Conservation (phyloP, 2,888 invertebrate genomes). For the Agrypnus murinus region DNA sequence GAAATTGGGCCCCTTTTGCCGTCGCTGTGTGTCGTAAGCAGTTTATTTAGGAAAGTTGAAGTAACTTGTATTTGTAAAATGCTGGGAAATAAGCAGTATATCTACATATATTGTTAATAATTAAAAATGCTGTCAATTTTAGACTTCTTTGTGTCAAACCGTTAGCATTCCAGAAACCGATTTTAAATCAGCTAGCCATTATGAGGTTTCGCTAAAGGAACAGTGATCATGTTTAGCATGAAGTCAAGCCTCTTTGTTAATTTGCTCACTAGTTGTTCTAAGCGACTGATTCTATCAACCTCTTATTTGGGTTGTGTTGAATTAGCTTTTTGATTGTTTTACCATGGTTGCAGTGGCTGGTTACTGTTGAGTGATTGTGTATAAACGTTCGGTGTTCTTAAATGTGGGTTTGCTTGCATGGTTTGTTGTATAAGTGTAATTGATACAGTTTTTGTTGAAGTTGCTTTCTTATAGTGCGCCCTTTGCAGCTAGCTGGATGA, state of each 20-base stretch:
- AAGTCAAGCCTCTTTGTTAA: not conserved
- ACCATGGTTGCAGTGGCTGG: not conserved
- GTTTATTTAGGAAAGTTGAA: too few species aligned
- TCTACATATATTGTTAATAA: too few species aligned
- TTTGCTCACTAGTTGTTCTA: slow-evolving; percentile 7
- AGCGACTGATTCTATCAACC: not conserved
- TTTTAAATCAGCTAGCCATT: too few species aligned
- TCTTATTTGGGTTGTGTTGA: not conserved
- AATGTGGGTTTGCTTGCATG: not conserved
- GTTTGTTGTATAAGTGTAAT: not conserved
- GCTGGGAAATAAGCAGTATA: too few species aligned
- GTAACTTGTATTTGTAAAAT: too few species aligned
- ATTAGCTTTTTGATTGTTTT: slow-evolving; percentile 9
- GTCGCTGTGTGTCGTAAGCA: too few species aligned
- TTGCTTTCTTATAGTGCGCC: not conserved
- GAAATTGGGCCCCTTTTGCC: too few species aligned
- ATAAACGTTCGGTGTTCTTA: not conserved
- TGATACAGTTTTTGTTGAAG: slow-evolving; percentile 1
- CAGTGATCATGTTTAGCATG: slow-evolving; percentile 3
- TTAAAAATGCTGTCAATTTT: too few species aligned
- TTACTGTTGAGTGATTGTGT: not conserved
- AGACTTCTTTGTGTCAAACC: too few species aligned
- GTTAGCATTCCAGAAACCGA: too few species aligned
- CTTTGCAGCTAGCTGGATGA: slow-evolving; percentile 10
- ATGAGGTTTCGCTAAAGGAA: too few species aligned